phyloP scores from a whole-genome alignment of 2,888 invertebrate species.

The Acheta domesticus region DNA sequence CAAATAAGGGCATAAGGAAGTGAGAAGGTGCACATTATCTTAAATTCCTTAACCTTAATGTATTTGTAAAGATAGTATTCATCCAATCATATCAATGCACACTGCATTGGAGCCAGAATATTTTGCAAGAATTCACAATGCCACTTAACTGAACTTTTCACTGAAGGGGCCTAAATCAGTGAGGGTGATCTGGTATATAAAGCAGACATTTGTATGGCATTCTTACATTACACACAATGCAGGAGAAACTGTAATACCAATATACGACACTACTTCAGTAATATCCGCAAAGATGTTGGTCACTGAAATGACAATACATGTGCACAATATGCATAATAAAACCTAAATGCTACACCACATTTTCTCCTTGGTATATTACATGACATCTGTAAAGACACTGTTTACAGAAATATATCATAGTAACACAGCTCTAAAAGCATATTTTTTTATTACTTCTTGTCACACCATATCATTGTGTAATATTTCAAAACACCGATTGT shows the following conservation, averaged over 20 bases:
- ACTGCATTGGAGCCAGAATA: not conserved
- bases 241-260: not conserved
- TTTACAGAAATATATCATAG: not conserved
- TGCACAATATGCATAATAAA: not conserved
- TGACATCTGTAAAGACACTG: not conserved
- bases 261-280: conserved; percentile 1
- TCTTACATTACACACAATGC: not conserved
- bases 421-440: not conserved
- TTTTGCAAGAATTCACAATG: not conserved
- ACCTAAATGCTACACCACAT: conserved; percentile 1
- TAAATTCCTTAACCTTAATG: not conserved
- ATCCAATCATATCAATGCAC: not conserved
- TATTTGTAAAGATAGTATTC: conserved; percentile 5
- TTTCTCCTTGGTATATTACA: conserved; percentile 7
- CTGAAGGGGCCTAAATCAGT: not conserved
- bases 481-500: not conserved
- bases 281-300: not conserved
- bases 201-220: not conserved
- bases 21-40: conserved; percentile 2
- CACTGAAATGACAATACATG: not conserved
- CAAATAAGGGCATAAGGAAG: not conserved
- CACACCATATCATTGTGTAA: not conserved
- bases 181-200: not conserved
- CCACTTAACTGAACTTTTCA: not conserved
- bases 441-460: conserved; percentile 1